Base-by-base conservation (phyloP, 92 coral and sea anemone genomes). In the Anthopleura xanthogrammica region DNA sequence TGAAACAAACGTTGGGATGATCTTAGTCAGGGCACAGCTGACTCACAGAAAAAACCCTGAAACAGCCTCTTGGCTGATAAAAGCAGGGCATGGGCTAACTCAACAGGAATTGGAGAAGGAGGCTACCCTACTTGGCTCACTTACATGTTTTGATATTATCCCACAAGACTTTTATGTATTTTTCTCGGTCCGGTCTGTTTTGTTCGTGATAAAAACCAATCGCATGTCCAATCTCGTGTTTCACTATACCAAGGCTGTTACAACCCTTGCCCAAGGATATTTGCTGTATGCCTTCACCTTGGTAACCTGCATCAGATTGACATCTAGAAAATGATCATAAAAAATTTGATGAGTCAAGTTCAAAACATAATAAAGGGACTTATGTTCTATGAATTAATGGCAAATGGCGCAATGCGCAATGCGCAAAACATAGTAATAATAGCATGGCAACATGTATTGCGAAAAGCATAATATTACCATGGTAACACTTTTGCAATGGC, bases 191-290 rank as follows among this genome's bases (percentile, higher is more conserved):
- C 7, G 98, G 98, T 54, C 98, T 71, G 84, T 95, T 95, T 57
- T 95, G 98, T 54, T 95, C 98, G 81, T 95, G 98, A 89, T 88
- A 92, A 64, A 95, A 90, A 13, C 98, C 98, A 36, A 92, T 83
- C 23, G 92, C 60, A 77, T 95, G 98, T 16, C 98, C 98, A 7
- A 95, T 88, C 84, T 95, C 98, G 83, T 95, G 98, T 16, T 92
- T 86, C 43, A 95, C 77, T 79, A 92, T 95, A 13, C 94, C 92
- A 75, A 87, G 94, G 52, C 77, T 86, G 55, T 89, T 88, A 77
- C 98, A 95, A 19, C 91, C 93, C 57, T 62, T 76, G 20, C 98
- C 98, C 57, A 95, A 80, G 12, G 98, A 88, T n/a, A 92, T 75
- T 5, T 91, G 89, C 78, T 95, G 98, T 23, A 89, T 83, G 24